Base-by-base conservation (phyloP, 2,888 invertebrate species). In the Alloplasta piceator region DNA sequence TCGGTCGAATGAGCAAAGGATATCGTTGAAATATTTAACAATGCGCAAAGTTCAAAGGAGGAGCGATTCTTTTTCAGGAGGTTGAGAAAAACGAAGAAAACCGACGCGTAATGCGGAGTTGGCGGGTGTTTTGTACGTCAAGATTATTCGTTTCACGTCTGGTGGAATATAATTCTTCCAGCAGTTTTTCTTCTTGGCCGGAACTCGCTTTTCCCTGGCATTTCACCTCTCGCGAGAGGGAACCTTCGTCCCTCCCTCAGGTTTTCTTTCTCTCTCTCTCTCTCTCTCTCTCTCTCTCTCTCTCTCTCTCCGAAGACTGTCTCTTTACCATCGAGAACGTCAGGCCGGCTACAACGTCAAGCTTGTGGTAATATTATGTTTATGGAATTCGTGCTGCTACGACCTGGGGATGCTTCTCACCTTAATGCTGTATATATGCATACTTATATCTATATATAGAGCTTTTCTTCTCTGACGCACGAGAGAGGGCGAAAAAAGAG, bases 281-380 rank as follows among this genome's bases (percentile, higher is more conserved):
- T 39, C 12, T 60, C 36, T 52, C 12, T 63, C 39, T 43, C 9
- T 52, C 39, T 52, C 26, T 26, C 16, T 10, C 1, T 46, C 14
- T 39, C 12, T 60, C 36, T 52, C 12, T 63, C 39, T 43, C 14
- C 43, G 41, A 63, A 26, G 52, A 61, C 75, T 61, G 80, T 71
- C 75, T 75, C 71, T 75, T 71, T 48, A 70, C 60, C 71, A 71
- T n/a, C 16, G 12, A 75, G 66, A 71, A 64, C 68, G 64, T 70
- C 68, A 64, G 46, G 52, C 52, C 38, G 46, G 71, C 64, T 48
- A 48, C 71, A 61, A 60, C 66, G 80, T 67, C 80, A 71, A 58
- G 75, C 75, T 80, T 75, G 75, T 80, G 80, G 75, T 80, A 75
- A 80, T 80, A 80, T 80, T 80, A 80, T 80, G 75, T 75, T 80